Conservation (phyloP, 2,113 vertebrate genomes). For the Lepisosteus osseus region DNA sequence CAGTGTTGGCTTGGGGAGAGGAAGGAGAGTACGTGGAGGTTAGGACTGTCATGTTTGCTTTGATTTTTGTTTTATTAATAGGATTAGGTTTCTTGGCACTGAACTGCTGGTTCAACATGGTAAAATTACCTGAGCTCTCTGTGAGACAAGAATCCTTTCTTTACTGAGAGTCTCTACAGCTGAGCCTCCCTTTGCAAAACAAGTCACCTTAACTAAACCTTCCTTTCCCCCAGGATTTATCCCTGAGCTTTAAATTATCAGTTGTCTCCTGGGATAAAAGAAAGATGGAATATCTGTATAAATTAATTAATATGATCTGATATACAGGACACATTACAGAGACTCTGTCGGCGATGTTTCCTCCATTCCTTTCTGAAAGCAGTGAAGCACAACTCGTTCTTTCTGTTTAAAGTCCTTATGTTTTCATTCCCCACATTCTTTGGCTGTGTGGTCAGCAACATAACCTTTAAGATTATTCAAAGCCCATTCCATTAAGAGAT, state of each 20-base stretch:
- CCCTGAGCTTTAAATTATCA: constrained; percentile 17
- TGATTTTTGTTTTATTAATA: constrained; percentile 62
- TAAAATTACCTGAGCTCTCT: constrained; percentile 49
- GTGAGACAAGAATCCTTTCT: constrained; percentile 42
- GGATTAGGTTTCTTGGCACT: constrained; percentile 44
- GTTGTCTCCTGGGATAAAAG: constrained; percentile 23
- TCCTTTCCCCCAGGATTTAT: constrained; percentile 1
- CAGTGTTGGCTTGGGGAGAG: neutral
- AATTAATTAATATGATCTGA: constrained; percentile 16
- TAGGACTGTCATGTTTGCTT: constrained; percentile 49
- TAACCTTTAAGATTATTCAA: too few relatives aligned
- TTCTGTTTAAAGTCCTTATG: too few relatives aligned
- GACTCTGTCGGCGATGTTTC: too few relatives aligned
- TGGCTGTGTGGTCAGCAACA: too few relatives aligned
- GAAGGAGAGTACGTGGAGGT: constrained; percentile 22
- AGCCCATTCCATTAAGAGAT: too few relatives aligned
- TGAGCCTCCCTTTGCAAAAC: constrained; percentile 28
- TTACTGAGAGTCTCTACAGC: constrained; percentile 32
- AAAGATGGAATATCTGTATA: neutral
- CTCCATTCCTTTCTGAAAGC: too few relatives aligned
- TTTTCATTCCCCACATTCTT: too few relatives aligned
- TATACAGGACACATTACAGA: neutral
- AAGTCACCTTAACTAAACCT: constrained; percentile 20
- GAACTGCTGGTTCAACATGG: constrained; percentile 25
- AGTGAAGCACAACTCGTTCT: too few relatives aligned